Conservation (phyloP, 2,113 vertebrate genomes). For the Hyperopisus bebe region DNA sequence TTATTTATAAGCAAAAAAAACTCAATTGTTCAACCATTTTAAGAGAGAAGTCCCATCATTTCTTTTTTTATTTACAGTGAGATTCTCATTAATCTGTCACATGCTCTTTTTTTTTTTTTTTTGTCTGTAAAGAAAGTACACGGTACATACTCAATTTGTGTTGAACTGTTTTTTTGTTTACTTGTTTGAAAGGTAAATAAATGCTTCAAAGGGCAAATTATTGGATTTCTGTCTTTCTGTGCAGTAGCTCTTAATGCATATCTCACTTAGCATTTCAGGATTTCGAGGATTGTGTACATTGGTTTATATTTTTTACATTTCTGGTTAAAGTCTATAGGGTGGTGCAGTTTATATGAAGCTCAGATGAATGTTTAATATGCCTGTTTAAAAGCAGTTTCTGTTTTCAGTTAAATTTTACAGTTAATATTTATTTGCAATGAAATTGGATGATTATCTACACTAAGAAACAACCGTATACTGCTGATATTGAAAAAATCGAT, state of each 20-base stretch:
- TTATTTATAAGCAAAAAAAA: neutral
- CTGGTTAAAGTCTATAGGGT: neutral
- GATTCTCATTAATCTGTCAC: constrained; percentile 10
- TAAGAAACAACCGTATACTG: too few relatives aligned
- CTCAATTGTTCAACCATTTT: neutral
- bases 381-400: too few relatives aligned
- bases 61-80: constrained; percentile 2
- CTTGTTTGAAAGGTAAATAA: neutral
- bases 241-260: neutral
- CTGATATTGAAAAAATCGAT: too few relatives aligned
- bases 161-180: neutral
- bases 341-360: constrained; percentile 7
- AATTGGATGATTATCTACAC: too few relatives aligned
- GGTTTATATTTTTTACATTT: neutral
- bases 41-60: neutral
- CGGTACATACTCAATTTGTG: constrained; percentile 1
- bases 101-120: neutral
- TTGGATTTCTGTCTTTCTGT: neutral
- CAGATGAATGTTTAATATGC: too few relatives aligned
- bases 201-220: constrained; percentile 17
- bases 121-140: constrained; percentile 11
- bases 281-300: too few relatives aligned
- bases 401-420: too few relatives aligned
- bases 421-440: too few relatives aligned
- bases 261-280: too few relatives aligned